Base-by-base conservation (phyloP, 2,797 vertebrate genomes). In the Molothrus aeneus region DNA sequence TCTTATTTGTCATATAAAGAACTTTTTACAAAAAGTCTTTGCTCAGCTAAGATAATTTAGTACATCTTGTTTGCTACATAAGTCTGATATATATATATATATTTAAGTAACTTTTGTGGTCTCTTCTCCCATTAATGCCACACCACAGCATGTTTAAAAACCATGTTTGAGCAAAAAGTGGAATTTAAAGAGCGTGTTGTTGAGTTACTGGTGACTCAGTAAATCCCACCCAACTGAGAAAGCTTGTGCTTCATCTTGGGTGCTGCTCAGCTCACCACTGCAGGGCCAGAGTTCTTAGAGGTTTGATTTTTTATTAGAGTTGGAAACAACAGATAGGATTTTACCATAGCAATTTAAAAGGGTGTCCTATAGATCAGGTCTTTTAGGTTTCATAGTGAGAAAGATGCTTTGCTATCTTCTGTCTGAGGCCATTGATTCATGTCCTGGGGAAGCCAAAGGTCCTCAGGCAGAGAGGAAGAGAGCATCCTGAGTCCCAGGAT, bases 131-230 rank as follows among this genome's bases (percentile, higher is more conserved):
- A 43, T 71, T 93, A 86, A 36, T 14, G 10, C 1, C 60, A 16
- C 83, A 94, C 65, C 4, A 85, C 25, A 88, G 61, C 20, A 78
- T 64, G 53, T 40, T 88, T 25, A 42, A 53, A 48, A 88, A 11
- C 29, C 16, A 66, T 57, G 26, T 86, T 63, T 73, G 47, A 77
- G 50, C 25, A 82, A 80, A 90, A 74, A 28, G 5, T 60, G 18
- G 54, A 80, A 87, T 94, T 94, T 91, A 90, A 95, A 94, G 51
- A 77, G n/a, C 78, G 95, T 95, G 78, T 69, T 95, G 89, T 89
- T 92, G 93, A 97, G 80, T 54, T 53, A 93, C 86, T 96, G 97
- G 90, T 92, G 90, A 87, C 50, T 94, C 63, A 82, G 66, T 60
- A 71, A 89, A 68, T 48, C 90, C 50, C 42, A 63, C 28, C 57